These are phyloP conservation scores for Premnoplex brunnescens DNA, from an alignment of 2,797 vertebrate species.

Conservation along the genomic window DNA sequence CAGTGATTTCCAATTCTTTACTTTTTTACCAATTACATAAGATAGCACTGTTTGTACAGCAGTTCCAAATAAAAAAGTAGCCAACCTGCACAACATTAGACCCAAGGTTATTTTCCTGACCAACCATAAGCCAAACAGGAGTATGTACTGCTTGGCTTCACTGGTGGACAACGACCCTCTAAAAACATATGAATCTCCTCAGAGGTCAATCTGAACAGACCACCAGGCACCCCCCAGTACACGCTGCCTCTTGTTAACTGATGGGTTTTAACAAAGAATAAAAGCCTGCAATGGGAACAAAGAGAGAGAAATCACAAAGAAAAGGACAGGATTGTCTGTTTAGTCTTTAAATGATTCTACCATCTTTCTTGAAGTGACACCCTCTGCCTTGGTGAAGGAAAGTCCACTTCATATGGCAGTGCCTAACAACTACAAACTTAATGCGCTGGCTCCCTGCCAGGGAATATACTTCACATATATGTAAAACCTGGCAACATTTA, in stretches of 20 bases:
- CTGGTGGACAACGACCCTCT: not conserved
- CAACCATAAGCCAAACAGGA: not conserved
- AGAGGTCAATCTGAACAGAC: not conserved
- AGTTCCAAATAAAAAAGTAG: not conserved
- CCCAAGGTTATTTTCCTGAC: not conserved
- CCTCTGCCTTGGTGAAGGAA: not conserved
- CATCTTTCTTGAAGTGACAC: not conserved
- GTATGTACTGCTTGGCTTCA: not conserved
- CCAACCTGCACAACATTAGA: not conserved
- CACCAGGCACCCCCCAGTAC: not conserved
- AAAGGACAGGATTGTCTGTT: not conserved
- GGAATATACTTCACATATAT: not conserved
- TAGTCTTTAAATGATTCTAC: not conserved
- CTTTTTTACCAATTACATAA: not conserved
- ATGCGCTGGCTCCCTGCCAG: not conserved
- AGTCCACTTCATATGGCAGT: not conserved
- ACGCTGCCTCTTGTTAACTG: not conserved
- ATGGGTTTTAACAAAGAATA: not conserved
- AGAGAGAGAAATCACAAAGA: not conserved
- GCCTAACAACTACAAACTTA: not conserved
- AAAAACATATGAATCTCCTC: not conserved
- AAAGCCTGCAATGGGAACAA: not conserved
- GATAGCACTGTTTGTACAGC: not conserved
- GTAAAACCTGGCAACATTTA: not conserved
- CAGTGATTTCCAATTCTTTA: not conserved